These are phyloP conservation scores for Pheosia tremula DNA, from an alignment of 2,888 invertebrate species.

Conservation along the genomic window DNA sequence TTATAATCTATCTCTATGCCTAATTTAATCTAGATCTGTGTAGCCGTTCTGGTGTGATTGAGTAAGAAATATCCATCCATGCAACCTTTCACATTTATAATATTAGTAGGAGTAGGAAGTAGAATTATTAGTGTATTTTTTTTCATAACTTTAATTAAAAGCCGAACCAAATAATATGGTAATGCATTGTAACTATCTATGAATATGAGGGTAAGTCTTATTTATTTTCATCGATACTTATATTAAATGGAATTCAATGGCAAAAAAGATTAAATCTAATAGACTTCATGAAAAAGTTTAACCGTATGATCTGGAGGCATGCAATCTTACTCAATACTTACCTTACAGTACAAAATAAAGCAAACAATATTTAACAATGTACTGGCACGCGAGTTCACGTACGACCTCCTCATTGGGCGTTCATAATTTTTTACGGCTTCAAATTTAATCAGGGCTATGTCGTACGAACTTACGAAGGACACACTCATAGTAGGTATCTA, in stretches of 20 bases:
- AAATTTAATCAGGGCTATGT: slow-evolving; percentile 64
- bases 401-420: slow-evolving; percentile 36
- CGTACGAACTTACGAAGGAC: slow-evolving; percentile 23
- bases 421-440: slow-evolving; percentile 70
- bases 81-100: too few species aligned
- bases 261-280: neutral
- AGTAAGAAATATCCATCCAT: too few species aligned
- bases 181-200: too few species aligned
- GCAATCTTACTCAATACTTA: slow-evolving; percentile 44
- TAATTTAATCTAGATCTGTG: too few species aligned
- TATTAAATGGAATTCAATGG: neutral
- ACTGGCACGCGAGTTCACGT: slow-evolving; percentile 40
- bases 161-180: too few species aligned
- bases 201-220: too few species aligned
- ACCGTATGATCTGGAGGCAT: slow-evolving; percentile 40
- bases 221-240: neutral
- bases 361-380: slow-evolving; percentile 39
- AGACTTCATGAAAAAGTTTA: slow-evolving; percentile 7
- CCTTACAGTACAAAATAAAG: slow-evolving; percentile 35
- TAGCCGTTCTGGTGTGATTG: too few species aligned
- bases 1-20: too few species aligned
- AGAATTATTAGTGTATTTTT: too few species aligned
- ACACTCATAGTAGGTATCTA: slow-evolving; percentile 10
- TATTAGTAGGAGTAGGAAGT: too few species aligned
- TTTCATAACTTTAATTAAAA: too few species aligned